Evolutionary conservation across 2,888 invertebrate species (phyloP).

Genomic region (Lasioglossum calceatum): DNA sequence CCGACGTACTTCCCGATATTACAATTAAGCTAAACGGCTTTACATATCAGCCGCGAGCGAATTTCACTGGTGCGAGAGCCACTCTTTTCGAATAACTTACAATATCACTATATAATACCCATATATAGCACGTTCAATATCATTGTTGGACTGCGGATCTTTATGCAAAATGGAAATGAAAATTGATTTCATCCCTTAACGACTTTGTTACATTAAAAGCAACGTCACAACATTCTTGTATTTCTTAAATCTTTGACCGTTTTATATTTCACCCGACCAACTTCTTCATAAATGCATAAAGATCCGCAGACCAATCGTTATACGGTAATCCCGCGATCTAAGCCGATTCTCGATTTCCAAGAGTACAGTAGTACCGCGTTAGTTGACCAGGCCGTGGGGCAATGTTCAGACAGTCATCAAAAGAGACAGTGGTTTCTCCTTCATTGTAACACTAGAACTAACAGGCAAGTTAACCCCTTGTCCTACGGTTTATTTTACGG

Average conservation of each 20-base stretch:
- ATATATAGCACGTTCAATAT: not conserved
- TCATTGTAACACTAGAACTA: not conserved
- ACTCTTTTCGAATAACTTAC: not conserved
- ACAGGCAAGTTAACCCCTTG: not conserved
- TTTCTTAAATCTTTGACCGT: too few species aligned
- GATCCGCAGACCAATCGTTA: too few species aligned
- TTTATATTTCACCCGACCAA: too few species aligned
- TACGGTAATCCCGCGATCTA: too few species aligned
- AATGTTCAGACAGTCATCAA: not conserved
- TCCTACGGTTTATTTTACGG: too few species aligned
- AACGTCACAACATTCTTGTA: too few species aligned
- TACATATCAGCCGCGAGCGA: conserved; percentile 1
- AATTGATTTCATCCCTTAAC: too few species aligned
- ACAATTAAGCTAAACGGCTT: not conserved
- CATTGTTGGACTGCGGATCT: too few species aligned
- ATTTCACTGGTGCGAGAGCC: not conserved
- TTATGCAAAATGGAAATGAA: too few species aligned
- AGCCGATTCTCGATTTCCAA: not conserved
- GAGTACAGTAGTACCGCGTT: not conserved
- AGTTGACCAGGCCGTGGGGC: not conserved
- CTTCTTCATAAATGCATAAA: too few species aligned
- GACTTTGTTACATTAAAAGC: too few species aligned
- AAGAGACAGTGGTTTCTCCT: not conserved
- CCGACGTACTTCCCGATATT: not conserved
- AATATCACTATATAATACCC: conserved; percentile 7